A percentile compares a stretch with the other conserved stretches of the same genome.
Evolutionary conservation across 2,113 vertebrate species (phyloP).

Genomic region (Notiomystis cincta): DNA sequence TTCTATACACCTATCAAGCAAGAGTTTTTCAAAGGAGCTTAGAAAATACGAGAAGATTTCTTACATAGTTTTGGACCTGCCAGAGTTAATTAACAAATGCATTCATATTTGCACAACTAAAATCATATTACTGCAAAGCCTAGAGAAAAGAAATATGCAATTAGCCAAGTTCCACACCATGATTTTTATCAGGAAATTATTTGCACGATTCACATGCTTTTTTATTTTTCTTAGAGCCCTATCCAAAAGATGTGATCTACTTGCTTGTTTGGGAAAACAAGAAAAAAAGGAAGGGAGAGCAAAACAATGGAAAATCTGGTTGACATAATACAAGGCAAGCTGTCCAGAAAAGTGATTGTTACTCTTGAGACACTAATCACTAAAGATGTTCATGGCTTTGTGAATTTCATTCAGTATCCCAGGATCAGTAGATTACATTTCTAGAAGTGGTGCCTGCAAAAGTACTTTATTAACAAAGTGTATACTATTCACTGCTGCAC

Average conservation of each 20-base stretch:
- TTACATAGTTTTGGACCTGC: slow-evolving; percentile 9
- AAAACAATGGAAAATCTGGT: slow-evolving; percentile 46
- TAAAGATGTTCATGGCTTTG: slow-evolving; percentile 28
- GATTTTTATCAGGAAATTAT: background rate
- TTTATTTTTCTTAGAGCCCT: background rate
- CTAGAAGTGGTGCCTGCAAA: slow-evolving; percentile 33
- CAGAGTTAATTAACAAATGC: slow-evolving; percentile 44
- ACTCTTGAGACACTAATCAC: slow-evolving; percentile 37
- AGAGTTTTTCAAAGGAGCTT: background rate
- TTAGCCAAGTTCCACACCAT: background rate
- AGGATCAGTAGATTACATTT: slow-evolving; percentile 17
- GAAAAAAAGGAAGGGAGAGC: background rate
- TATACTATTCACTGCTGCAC: slow-evolving; percentile 52
- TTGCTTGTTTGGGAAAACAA: background rate
- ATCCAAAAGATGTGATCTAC: background rate
- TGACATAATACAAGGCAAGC: slow-evolving; percentile 10
- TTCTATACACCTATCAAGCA: background rate
- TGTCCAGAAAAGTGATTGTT: slow-evolving; percentile 55
- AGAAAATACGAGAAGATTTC: slow-evolving; percentile 1
- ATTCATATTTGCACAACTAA: slow-evolving; percentile 26
- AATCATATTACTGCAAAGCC: slow-evolving; percentile 38
- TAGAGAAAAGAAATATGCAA: slow-evolving; percentile 26
- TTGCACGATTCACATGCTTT: background rate
- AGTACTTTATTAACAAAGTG: background rate
- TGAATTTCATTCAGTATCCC: slow-evolving; percentile 41